phyloP scores from a whole-genome alignment of 2,113 vertebrate species.

The Todiramphus chloris region DNA sequence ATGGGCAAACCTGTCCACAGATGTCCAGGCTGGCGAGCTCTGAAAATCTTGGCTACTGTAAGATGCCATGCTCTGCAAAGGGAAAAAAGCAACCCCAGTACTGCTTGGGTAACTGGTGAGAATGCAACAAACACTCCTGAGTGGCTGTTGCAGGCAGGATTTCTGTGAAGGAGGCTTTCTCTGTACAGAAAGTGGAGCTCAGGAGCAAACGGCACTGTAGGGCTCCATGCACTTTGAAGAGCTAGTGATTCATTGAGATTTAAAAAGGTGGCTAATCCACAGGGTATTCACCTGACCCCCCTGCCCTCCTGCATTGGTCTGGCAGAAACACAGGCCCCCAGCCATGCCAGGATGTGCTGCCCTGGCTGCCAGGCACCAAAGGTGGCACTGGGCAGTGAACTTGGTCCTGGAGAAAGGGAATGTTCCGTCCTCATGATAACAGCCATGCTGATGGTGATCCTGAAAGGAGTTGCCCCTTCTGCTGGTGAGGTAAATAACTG shows the following conservation, averaged over 20 bases:
- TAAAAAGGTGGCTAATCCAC: neutral
- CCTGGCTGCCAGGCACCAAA: rapidly evolving
- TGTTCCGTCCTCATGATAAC: rapidly evolving
- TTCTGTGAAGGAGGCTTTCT: neutral
- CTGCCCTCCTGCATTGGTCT: neutral
- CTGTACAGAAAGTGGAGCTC: neutral
- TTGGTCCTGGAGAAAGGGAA: neutral
- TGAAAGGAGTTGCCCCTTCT: neutral
- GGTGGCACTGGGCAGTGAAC: rapidly evolving
- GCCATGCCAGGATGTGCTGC: neutral
- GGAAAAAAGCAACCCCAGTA: too few species aligned
- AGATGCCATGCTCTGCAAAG: neutral
- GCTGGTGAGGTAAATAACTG: rapidly evolving
- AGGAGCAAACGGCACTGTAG: neutral
- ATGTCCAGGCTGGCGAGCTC: neutral
- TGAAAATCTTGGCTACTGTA: neutral
- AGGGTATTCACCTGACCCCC: neutral
- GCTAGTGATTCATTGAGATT: neutral
- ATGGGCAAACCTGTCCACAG: rapidly evolving
- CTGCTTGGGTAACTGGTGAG: neutral
- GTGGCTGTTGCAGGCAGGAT: neutral
- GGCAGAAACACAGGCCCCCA: rapidly evolving
- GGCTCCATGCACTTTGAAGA: neutral
- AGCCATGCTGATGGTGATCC: neutral
- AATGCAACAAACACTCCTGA: neutral